phyloP scores from a whole-genome alignment of 2,113 vertebrate species.

The Ictidomys tridecemlineatus region DNA sequence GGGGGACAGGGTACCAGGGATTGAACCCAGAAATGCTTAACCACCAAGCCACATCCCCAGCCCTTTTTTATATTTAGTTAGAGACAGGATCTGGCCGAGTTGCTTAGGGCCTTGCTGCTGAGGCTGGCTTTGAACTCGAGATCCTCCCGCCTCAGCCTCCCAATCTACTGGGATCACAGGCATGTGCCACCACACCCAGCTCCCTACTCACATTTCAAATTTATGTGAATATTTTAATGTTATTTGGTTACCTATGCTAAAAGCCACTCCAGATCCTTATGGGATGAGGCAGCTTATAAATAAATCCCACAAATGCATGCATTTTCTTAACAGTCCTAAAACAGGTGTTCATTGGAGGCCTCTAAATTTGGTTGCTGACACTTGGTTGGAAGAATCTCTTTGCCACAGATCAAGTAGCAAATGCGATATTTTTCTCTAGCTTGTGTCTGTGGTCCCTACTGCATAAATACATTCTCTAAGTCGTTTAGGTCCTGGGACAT shows the following conservation, averaged over 20 bases:
- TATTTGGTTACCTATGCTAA: not conserved
- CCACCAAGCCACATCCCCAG: too few relatives aligned
- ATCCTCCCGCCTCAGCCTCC: too few relatives aligned
- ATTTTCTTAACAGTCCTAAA: not conserved
- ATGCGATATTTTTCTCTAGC: conserved; percentile 2
- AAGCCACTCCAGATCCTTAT: not conserved
- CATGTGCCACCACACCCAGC: too few relatives aligned
- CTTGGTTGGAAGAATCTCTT: not conserved
- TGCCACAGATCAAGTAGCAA: not conserved
- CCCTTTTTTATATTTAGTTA: too few relatives aligned
- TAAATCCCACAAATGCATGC: not conserved
- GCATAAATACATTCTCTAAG: conserved; percentile 1
- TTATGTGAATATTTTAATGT: conserved; percentile 34
- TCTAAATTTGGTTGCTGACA: not conserved
- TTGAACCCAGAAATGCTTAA: too few relatives aligned
- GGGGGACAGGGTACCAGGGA: too few relatives aligned
- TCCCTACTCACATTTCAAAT: not conserved
- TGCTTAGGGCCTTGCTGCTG: too few relatives aligned
- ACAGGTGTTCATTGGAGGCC: not conserved
- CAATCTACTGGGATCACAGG: too few relatives aligned
- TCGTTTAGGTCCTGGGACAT: not conserved
- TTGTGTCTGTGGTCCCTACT: not conserved
- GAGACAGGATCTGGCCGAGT: too few relatives aligned
- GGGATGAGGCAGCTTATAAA: not conserved
- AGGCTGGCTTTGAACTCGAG: too few relatives aligned